A percentile compares a stretch with the other conserved stretches of the same genome.
phyloP scores from a whole-genome alignment of 2,113 vertebrate genomes.

The Tenebrosternarchus preto region DNA sequence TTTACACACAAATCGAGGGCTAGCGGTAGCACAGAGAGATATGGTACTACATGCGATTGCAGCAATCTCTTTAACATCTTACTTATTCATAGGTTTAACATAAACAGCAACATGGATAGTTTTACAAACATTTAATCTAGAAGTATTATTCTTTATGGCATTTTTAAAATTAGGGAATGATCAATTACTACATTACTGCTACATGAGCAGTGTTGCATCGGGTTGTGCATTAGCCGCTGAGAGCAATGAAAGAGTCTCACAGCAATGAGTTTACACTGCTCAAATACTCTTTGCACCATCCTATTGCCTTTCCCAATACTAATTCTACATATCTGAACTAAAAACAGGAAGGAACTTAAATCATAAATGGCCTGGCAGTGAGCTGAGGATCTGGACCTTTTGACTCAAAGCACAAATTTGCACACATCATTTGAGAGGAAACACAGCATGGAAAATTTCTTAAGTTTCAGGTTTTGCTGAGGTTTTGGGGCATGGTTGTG shows the following conservation, averaged over 20 bases:
- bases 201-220: no score
- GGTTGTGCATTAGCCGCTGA: not conserved
- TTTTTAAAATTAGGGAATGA: no score
- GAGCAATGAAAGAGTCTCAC: not conserved
- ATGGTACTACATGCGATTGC: not conserved
- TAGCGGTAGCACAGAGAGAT: slow-evolving; percentile 16
- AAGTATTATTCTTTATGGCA: no score
- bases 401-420: slow-evolving; percentile 31
- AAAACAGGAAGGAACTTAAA: slow-evolving; percentile 33
- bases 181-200: no score
- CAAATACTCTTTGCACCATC: slow-evolving; percentile 20
- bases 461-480: slow-evolving; percentile 37
- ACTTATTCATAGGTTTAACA: not conserved
- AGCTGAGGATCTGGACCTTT: slow-evolving; percentile 19
- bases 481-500: slow-evolving; percentile 11
- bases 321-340: slow-evolving; percentile 5
- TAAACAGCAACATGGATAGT: no score
- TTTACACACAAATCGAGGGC: slow-evolving; percentile 44
- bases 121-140: no score
- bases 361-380: slow-evolving; percentile 31
- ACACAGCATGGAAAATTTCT: slow-evolving; percentile 25
- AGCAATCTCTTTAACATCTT: not conserved
- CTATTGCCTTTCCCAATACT: not conserved
- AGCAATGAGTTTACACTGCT: slow-evolving; percentile 16
- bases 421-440: slow-evolving; percentile 40